A percentile compares a stretch with the other conserved stretches of the same genome.
Conservation (phyloP, 2,888 invertebrate species). For the Congeria kusceri region DNA sequence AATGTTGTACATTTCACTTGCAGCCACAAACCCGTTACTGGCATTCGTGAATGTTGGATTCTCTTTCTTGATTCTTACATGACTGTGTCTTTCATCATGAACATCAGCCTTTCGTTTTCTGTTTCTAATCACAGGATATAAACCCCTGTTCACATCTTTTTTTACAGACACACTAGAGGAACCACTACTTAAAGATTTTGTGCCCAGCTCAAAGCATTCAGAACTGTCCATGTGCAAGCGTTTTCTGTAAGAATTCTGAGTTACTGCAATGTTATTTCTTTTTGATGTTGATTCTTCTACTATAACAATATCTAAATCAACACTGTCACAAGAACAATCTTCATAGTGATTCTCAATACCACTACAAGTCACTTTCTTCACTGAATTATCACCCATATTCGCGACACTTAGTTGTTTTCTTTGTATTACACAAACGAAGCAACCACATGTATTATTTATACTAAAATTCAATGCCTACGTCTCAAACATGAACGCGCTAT, state of each 20-base stretch:
- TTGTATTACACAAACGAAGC: neutral
- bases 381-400: constrained; percentile 2
- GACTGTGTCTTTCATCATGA: neutral
- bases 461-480: neutral
- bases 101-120: constrained; percentile 28
- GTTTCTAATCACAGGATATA: constrained; percentile 34
- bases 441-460: neutral
- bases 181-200: neutral
- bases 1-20: constrained; percentile 59
- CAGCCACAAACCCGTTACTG: constrained; percentile 52
- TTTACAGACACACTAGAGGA: neutral
- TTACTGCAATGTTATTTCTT: neutral
- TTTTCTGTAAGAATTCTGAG: constrained; percentile 10
- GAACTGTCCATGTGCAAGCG: constrained; percentile 20
- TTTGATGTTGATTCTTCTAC: neutral
- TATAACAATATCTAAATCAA: neutral
- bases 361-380: neutral
- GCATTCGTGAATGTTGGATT: neutral
- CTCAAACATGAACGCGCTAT: neutral
- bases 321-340: neutral
- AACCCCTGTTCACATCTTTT: constrained; percentile 30
- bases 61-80: neutral
- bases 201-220: constrained; percentile 7
- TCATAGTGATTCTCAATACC: too few relatives aligned
- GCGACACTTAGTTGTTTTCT: neutral